Conservation (phyloP, 1,140 invertebrate genomes). For the Atta texana region DNA sequence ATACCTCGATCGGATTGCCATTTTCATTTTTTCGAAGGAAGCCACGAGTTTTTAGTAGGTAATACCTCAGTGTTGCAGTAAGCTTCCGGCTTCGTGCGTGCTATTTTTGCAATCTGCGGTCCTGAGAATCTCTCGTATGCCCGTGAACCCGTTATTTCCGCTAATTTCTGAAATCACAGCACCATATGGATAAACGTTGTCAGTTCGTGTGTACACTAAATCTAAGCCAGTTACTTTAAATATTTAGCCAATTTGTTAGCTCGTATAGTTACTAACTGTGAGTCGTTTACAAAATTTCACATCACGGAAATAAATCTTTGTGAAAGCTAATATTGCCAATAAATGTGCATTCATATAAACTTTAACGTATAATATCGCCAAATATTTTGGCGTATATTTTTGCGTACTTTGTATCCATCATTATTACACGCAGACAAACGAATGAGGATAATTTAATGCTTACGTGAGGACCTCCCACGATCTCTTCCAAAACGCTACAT, state of each 20-base stretch:
- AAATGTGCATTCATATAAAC: conserved; percentile 11
- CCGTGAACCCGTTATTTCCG: conserved; percentile 95
- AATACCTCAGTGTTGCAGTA: conserved; percentile 94
- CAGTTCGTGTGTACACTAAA: neutral
- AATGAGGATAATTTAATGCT: conserved; percentile 22
- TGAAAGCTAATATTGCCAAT: conserved; percentile 4
- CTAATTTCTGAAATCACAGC: conserved; percentile 88
- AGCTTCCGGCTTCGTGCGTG: conserved; percentile 89
- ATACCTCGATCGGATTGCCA: conserved; percentile 69
- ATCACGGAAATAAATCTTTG: neutral
- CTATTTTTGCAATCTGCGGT: conserved; percentile 96
- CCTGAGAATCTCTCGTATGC: conserved; percentile 98
- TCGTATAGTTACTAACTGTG: neutral
- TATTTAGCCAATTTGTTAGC: conserved; percentile 21
- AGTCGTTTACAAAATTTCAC: neutral
- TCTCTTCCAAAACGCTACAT: conserved; percentile 92
- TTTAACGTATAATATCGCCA: neutral
- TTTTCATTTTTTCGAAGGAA: conserved; percentile 68
- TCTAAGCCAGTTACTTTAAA: conserved; percentile 22
- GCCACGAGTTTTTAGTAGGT: conserved; percentile 66
- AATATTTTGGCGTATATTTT: neutral
- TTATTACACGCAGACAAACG: neutral
- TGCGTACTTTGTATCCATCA: neutral
- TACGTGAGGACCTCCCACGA: conserved; percentile 92
- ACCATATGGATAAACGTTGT: neutral